phyloP scores from a whole-genome alignment of 1,140 invertebrate species.

The Trichonephila clavata region DNA sequence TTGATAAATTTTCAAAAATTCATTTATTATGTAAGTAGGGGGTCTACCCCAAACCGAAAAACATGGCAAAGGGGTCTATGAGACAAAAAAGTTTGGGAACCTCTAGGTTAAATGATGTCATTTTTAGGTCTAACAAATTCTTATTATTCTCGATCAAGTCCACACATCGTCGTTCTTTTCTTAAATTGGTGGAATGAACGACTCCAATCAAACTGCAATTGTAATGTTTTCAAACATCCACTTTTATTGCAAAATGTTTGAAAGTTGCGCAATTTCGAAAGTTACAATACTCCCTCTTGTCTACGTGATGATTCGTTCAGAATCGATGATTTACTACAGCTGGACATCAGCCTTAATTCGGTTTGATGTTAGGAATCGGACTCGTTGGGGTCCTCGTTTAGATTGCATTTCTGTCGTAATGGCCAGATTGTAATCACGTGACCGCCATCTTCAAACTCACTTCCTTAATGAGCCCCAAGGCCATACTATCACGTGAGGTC shows the following conservation, averaged over 20 bases:
- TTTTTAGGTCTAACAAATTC: too few species aligned
- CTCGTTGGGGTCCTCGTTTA: constrained; percentile 10
- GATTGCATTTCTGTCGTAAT: constrained; percentile 35
- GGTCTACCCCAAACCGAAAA: too few species aligned
- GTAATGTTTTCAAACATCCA: not conserved
- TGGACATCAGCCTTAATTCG: constrained; percentile 31
- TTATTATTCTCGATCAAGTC: too few species aligned
- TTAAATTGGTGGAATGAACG: not conserved
- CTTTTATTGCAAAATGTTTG: not conserved
- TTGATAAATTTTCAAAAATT: too few species aligned
- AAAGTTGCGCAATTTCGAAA: not conserved
- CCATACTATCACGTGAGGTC: constrained; percentile 40
- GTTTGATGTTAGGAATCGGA: constrained; percentile 10
- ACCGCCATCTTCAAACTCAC: constrained; percentile 38
- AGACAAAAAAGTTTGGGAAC: too few species aligned
- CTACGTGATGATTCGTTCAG: constrained; percentile 17
- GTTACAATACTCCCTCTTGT: not conserved
- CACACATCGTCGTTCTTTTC: not conserved
- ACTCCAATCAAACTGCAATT: not conserved
- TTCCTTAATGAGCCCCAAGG: constrained; percentile 59
- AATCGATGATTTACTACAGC: constrained; percentile 37
- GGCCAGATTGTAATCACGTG: constrained; percentile 13
- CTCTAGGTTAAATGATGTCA: too few species aligned
- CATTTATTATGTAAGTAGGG: too few species aligned
- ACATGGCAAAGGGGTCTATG: too few species aligned